Evolutionary conservation across 2,888 invertebrate genomes (phyloP), one percentile per base, ranked within the genome.

Genomic region (Lithophane leautieri): DNA sequence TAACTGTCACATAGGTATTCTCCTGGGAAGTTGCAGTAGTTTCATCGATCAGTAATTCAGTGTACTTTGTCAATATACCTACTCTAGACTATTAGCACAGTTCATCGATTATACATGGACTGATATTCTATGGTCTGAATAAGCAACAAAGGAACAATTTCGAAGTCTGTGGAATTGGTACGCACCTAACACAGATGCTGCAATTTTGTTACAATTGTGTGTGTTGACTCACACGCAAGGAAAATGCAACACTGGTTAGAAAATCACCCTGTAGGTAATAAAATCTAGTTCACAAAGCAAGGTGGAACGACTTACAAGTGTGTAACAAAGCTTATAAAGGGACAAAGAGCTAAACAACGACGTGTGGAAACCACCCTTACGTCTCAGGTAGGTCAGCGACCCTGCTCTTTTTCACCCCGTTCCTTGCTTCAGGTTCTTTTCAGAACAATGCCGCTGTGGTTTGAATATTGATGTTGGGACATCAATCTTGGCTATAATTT

Each of bases 301-400:
- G 92, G 94, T 94, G 92, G 88, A 89, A 84, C 85, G 77, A 88
- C 90, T 78, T 83, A 94, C 95, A 95, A 96, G 95, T 95, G 94
- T 90, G 85, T 91, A 89, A 94, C 93, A 94, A 94, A 91, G 89
- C 88, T 81, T 85, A 93, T 90, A 94, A 94, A 90, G 88, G 85
- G 79, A 93, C 92, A 93, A 94, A 90, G 91, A 86, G 81, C 87
- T 92, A 94, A 91, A 90, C 89, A 90, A 93, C 92, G 92, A 91
- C 89, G 85, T 86, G 86, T 89, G 83, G 84, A 89, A 89, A 90
- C 90, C 85, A 91, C 92, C 94, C 92, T 90, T 91, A 89, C 85
- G 85, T 92, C 90, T 89, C 87, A 90, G 85, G 86, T 82, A 90
- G 93, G 94, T 92, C 92, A 89, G 84, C 89, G 93, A 94, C 93